Conservation (phyloP, 2,797 vertebrate genomes). For the Aphelocoma californica region DNA sequence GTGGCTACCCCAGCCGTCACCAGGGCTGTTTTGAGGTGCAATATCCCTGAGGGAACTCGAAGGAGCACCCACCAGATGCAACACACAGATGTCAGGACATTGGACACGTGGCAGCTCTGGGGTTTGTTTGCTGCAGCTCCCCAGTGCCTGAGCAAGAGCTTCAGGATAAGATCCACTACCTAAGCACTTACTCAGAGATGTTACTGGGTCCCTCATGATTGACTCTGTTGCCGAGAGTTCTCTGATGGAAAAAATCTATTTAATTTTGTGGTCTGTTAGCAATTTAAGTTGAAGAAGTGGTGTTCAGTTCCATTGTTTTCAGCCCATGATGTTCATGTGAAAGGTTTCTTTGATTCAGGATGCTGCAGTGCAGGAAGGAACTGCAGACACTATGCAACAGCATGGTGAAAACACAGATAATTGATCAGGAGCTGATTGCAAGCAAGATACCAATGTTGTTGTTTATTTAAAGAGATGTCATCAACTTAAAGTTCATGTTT, state of each 20-base stretch:
- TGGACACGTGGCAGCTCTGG: rapidly evolving
- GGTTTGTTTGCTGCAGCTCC: background rate
- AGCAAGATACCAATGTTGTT: background rate
- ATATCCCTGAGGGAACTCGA: rapidly evolving
- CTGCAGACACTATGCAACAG: background rate
- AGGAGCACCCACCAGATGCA: rapidly evolving
- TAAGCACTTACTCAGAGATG: background rate
- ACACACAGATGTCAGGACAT: rapidly evolving
- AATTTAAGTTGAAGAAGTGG: slow-evolving; percentile 46
- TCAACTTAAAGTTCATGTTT: background rate
- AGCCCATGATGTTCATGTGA: slow-evolving; percentile 8
- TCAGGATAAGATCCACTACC: background rate
- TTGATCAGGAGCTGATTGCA: slow-evolving; percentile 9
- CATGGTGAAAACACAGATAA: background rate
- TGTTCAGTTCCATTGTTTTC: slow-evolving; percentile 39
- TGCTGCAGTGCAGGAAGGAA: background rate
- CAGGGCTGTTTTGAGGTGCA: background rate
- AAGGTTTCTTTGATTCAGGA: slow-evolving; percentile 10
- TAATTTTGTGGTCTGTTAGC: slow-evolving; percentile 43
- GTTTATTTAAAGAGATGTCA: slow-evolving; percentile 22
- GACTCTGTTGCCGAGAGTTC: background rate
- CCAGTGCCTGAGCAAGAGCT: background rate
- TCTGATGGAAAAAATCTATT: slow-evolving; percentile 48
- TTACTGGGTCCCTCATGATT: background rate
- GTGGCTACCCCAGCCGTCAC: background rate